Evolutionary conservation across 1,140 invertebrate genomes (phyloP), one percentile per base, ranked within the genome.

Genomic region (Trichonephila clavipes): DNA sequence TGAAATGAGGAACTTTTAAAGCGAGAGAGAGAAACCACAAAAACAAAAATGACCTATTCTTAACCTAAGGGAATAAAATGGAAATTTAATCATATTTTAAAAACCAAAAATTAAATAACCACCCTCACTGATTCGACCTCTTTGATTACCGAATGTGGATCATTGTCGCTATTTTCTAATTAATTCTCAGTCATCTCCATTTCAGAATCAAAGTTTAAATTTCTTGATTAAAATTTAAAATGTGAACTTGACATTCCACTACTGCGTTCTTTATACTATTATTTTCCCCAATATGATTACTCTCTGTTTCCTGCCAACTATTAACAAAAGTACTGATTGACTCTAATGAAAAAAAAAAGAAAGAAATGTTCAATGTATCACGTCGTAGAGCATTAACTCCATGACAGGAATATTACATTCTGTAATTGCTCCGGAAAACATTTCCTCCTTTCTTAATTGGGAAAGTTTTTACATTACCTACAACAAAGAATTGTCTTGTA

Each of bases 361-460:
- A 72, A 10, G 28, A 77, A 77, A 18, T 16, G 4, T 18, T 77
- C n/a, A 69, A 24, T 24, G 66, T 69, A 24, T 10, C 82, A n/a
- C 82, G 82, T 59, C 44, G n/a, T 0, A 24, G 21, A n/a, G 24
- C 44, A 83, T 51, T 83, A 58, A 44, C 8, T 24, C 5, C 82
- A 58, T 51, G 72, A 40, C 28, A 16, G 44, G 44, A 58, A 83
- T 77, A 34, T 83, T n/a, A 83, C 82, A 59, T 58, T 51, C 18
- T 59, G 44, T 83, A 83, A 83, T 83, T 83, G 51, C 82, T 12
- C 19, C 51, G 2, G 16, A 16, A 59, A 44, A 51, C 82, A 59
- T 83, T 83, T 83, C 82, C 82, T 83, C 44, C 40, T 58, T 83
- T 83, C 82, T 19, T 83, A 83, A 83, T 83, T 83, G 82, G 82